These are phyloP conservation scores for Mesembrinibis cayennensis DNA, from an alignment of 2,113 vertebrate genomes.

Conservation along the genomic window DNA sequence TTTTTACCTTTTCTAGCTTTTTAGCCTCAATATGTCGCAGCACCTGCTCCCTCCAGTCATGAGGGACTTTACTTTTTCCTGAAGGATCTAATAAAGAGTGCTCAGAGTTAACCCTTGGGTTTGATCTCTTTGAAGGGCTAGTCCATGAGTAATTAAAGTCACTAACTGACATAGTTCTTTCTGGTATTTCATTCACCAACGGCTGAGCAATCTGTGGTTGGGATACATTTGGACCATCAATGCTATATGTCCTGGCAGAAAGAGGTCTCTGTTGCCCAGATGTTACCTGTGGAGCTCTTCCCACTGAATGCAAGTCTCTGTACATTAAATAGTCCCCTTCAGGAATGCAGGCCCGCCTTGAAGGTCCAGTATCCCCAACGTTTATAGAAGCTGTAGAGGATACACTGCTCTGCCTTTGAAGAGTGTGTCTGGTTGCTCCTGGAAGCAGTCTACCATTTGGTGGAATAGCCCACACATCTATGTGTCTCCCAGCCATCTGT, in stretches of 20 bases:
- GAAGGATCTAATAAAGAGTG: slow-evolving; percentile 89
- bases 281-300: slow-evolving; percentile 79
- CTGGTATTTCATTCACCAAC: slow-evolving; percentile 85
- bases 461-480: slow-evolving; percentile 82
- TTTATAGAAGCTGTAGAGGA: slow-evolving; percentile 83
- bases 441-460: slow-evolving; percentile 77
- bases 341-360: slow-evolving; percentile 69
- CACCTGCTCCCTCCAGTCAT: slow-evolving; percentile 96
- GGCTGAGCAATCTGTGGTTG: slow-evolving; percentile 83
- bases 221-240: slow-evolving; percentile 83
- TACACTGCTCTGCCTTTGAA: slow-evolving; percentile 90
- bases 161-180: slow-evolving; percentile 98
- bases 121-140: slow-evolving; percentile 92
- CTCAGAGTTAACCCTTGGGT: slow-evolving; percentile 87
- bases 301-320: slow-evolving; percentile 88
- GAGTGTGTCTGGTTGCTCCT: slow-evolving; percentile 76
- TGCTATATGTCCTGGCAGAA: slow-evolving; percentile 93
- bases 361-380: slow-evolving; percentile 73
- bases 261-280: slow-evolving; percentile 89
- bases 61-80: slow-evolving; percentile 85
- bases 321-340: slow-evolving; percentile 95
- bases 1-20: slow-evolving; percentile 96
- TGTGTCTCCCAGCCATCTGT: slow-evolving; percentile 76
- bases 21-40: slow-evolving; percentile 96
- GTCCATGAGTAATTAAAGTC: slow-evolving; percentile 93